Conservation (phyloP, 1,140 invertebrate genomes). For the Drosophila baimaii region DNA sequence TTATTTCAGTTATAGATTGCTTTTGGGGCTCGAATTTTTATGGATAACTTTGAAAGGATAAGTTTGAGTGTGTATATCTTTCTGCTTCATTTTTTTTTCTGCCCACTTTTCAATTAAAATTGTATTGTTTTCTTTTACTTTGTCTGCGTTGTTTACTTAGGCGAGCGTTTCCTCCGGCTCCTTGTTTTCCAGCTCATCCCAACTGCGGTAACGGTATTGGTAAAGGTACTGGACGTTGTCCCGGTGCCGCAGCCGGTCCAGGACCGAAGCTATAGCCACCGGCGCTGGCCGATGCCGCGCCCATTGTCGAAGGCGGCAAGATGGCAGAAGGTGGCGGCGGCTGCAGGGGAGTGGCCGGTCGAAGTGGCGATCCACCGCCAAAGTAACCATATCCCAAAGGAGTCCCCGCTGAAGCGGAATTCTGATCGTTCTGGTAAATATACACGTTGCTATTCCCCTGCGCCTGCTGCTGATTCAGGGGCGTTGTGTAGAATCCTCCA, state of each 20-base stretch:
- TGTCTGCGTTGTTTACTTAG: conserved; percentile 79
- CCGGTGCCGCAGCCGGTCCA: conserved; percentile 2
- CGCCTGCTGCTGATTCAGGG: conserved; percentile 55
- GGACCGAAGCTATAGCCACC: conserved; percentile 50
- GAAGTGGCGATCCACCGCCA: conserved; percentile 23
- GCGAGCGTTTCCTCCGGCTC: conserved; percentile 40
- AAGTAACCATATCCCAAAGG: conserved; percentile 52
- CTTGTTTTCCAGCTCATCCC: conserved; percentile 29
- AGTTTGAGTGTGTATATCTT: conserved; percentile 45
- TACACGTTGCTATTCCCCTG: conserved; percentile 72
- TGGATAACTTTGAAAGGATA: background rate
- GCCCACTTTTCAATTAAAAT: conserved; percentile 80
- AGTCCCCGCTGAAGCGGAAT: conserved; percentile 20
- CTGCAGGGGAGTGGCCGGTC: conserved; percentile 16
- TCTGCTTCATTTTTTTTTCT: conserved; percentile 41
- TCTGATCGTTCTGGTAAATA: conserved; percentile 72
- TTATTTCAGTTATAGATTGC: background rate
- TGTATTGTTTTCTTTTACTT: conserved; percentile 83
- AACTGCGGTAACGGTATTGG: conserved; percentile 38
- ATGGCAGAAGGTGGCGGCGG: conserved; percentile 11
- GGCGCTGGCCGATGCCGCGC: conserved; percentile 37
- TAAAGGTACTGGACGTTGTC: conserved; percentile 35
- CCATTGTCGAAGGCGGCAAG: conserved; percentile 12
- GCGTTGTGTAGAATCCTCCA: conserved; percentile 49
- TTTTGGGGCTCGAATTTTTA: background rate